Conservation (phyloP, 2,888 invertebrate species). For the Petrolisthes cinctipes region DNA sequence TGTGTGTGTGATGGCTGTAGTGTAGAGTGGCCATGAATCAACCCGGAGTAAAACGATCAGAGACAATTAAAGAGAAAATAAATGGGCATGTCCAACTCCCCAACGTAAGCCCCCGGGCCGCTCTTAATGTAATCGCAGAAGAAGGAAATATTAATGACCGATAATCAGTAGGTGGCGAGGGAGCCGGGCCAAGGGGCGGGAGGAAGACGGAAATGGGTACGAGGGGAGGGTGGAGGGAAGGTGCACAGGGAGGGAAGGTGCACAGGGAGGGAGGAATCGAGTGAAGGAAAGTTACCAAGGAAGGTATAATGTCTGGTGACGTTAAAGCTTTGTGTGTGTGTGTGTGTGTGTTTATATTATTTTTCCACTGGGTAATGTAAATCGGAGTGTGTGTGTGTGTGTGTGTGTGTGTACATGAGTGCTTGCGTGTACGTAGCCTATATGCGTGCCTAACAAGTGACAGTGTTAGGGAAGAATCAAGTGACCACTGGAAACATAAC, state of each 20-base stretch:
- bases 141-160: conserved; percentile 45
- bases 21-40: background rate
- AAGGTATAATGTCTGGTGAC: no score
- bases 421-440: no score
- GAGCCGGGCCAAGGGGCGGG: background rate
- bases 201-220: conserved; percentile 4
- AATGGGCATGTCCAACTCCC: conserved; percentile 11
- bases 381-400: no score
- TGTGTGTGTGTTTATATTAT: background rate
- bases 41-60: background rate
- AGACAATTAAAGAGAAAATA: conserved; percentile 26
- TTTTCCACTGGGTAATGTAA: no score
- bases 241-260: conserved; percentile 9
- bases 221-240: conserved; percentile 1
- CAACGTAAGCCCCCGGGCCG: background rate
- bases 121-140: conserved; percentile 44
- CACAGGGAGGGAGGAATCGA: conserved; percentile 1
- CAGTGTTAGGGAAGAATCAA: no score
- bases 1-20: background rate
- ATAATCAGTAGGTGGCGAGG: conserved; percentile 37
- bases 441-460: no score
- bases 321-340: background rate
- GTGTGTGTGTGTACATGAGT: no score
- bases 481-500: no score
- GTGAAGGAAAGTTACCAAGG: background rate